Conservation (phyloP, 2,113 vertebrate species). For the Serilophus lunatus region DNA sequence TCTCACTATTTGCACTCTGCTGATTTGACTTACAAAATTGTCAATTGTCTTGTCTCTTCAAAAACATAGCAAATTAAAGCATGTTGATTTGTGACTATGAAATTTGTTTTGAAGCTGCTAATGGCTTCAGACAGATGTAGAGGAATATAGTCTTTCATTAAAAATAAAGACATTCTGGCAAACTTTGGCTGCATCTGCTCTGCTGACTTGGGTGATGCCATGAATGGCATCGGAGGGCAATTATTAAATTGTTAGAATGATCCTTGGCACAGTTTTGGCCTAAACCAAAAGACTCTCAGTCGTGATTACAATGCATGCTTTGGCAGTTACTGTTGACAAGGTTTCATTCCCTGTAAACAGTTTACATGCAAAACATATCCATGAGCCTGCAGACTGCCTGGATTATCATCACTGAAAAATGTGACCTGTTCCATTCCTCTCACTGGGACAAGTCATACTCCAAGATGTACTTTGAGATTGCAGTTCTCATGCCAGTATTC, state of each 20-base stretch:
- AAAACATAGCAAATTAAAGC: not conserved
- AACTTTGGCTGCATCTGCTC: not conserved
- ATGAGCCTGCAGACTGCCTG: not conserved
- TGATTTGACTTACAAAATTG: not conserved
- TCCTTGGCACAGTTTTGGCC: not conserved
- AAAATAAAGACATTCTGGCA: not conserved
- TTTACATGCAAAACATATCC: not conserved
- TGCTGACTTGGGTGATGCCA: not conserved
- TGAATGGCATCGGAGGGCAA: not conserved
- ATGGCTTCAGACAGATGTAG: not conserved
- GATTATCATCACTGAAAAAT: not conserved
- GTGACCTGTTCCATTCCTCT: fast-evolving
- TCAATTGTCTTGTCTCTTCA: not conserved
- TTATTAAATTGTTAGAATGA: not conserved
- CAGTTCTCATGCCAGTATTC: not conserved
- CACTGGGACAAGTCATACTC: not conserved
- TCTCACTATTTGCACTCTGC: not conserved
- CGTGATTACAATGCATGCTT: not conserved
- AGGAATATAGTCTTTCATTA: not conserved
- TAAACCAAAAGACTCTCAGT: not conserved
- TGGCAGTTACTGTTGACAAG: not conserved
- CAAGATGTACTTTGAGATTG: not conserved
- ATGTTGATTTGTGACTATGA: not conserved
- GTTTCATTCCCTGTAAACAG: not conserved
- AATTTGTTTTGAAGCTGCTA: not conserved